Percentiles rank a stretch among this genome's conserved stretches.
These are phyloP conservation scores for Tolmerus cingulatus DNA, from an alignment of 2,888 invertebrate genomes.

Conservation along the genomic window DNA sequence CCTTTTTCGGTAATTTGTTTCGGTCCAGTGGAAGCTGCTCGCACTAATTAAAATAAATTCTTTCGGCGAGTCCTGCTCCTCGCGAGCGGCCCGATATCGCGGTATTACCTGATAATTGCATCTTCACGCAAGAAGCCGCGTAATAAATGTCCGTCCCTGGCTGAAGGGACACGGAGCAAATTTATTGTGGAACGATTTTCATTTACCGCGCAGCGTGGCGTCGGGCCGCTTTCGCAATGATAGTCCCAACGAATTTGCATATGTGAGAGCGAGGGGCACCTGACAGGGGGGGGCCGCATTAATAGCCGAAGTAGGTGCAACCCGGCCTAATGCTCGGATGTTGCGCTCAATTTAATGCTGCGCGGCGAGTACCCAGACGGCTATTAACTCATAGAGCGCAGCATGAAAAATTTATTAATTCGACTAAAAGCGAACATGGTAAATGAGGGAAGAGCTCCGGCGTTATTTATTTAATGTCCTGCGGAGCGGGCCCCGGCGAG, in stretches of 20 bases:
- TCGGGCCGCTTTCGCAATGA: conserved; percentile 22
- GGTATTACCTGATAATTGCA: conserved; percentile 32
- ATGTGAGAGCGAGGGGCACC: neutral
- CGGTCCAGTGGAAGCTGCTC: neutral
- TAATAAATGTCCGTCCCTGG: conserved; percentile 30
- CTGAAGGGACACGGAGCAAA: conserved; percentile 35
- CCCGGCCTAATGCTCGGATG: conserved; percentile 6
- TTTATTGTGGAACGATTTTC: conserved; percentile 42
- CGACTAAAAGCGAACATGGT: conserved; percentile 34
- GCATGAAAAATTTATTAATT: conserved; percentile 37
- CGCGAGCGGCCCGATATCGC: neutral
- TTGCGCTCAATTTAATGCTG: conserved; percentile 32
- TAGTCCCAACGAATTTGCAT: conserved; percentile 16
- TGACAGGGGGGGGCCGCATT: neutral
- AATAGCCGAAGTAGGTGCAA: conserved; percentile 13
- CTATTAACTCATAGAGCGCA: conserved; percentile 41
- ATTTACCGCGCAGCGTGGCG: conserved; percentile 40
- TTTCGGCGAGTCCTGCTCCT: neutral
- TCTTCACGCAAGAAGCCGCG: conserved; percentile 38
- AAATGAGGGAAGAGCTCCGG: conserved; percentile 30
- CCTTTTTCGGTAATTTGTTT: neutral
- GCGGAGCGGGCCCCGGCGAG: neutral
- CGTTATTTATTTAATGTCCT: conserved; percentile 36
- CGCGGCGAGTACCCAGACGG: conserved; percentile 23
- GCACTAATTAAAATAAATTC: conserved; percentile 4